Evolutionary conservation across 2,888 invertebrate genomes (phyloP).

Genomic region (Brachyopa scutellaris): DNA sequence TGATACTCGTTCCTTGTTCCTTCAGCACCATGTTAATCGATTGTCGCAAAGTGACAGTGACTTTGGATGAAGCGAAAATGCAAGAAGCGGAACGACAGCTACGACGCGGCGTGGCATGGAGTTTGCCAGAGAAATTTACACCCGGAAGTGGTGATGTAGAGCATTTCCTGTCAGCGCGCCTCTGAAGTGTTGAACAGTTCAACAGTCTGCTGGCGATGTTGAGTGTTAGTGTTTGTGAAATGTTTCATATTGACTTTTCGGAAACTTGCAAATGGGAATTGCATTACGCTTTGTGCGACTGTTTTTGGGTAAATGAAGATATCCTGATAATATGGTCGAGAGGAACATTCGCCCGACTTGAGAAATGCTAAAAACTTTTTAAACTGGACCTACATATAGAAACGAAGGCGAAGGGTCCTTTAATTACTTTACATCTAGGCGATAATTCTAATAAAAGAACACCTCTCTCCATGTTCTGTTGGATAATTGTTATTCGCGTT

Average conservation of each 20-base stretch:
- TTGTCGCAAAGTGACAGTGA: constrained; percentile 16
- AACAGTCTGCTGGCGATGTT: constrained; percentile 8
- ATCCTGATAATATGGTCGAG: no score
- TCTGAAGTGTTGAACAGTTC: neutral
- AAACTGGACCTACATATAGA: no score
- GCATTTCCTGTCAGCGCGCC: constrained; percentile 42
- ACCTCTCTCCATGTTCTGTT: no score
- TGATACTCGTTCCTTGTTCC: constrained; percentile 1
- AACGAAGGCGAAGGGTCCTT: no score
- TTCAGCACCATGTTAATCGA: constrained; percentile 31
- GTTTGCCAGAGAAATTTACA: constrained; percentile 58
- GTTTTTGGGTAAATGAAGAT: neutral
- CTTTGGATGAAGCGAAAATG: constrained; percentile 19
- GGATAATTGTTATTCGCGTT: no score
- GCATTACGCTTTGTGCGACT: neutral
- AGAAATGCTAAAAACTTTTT: no score
- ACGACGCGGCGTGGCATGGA: constrained; percentile 30
- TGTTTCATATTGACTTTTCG: constrained; percentile 17
- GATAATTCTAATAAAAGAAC: no score
- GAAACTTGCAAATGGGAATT: constrained; percentile 4
- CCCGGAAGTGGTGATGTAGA: constrained; percentile 58
- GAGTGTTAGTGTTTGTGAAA: constrained; percentile 16
- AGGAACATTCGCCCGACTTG: no score
- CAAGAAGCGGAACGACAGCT: constrained; percentile 34
- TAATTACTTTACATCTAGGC: no score